A percentile compares a stretch with the other conserved stretches of the same genome.
These are phyloP conservation scores for Xenentodon cancila DNA, from an alignment of 2,797 vertebrate genomes.

Conservation along the genomic window DNA sequence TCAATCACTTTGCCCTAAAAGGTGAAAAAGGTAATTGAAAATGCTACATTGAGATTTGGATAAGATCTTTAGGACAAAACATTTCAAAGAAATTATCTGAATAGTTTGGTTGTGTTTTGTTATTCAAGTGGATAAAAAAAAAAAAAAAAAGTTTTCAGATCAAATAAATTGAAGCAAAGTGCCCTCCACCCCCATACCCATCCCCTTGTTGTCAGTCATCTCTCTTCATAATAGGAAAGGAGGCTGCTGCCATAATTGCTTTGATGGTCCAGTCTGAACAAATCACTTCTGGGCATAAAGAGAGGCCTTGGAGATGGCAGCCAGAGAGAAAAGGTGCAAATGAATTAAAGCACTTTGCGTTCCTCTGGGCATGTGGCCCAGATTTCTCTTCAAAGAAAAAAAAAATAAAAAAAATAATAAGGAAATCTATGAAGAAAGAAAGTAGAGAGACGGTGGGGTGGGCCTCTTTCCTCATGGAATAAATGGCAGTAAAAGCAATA, in stretches of 20 bases:
- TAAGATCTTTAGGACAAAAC: slow-evolving; percentile 47
- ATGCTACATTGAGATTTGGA: slow-evolving; percentile 33
- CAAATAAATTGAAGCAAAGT: slow-evolving; percentile 81
- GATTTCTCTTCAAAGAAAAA: slow-evolving; percentile 87
- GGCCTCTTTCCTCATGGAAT: slow-evolving; percentile 76
- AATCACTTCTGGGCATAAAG: slow-evolving; percentile 99
- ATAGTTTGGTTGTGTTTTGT: slow-evolving; percentile 72
- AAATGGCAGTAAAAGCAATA: slow-evolving; percentile 89
- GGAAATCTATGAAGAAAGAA: slow-evolving; percentile 70
- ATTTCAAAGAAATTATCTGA: slow-evolving; percentile 54
- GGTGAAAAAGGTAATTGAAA: slow-evolving; percentile 66
- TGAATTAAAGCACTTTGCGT: slow-evolving; percentile 97
- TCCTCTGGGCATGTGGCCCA: slow-evolving; percentile 99
- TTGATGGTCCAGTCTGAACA: slow-evolving; percentile 98
- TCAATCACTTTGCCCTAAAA: slow-evolving; percentile 42
- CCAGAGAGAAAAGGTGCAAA: slow-evolving; percentile 98
- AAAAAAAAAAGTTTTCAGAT: slow-evolving; percentile 73
- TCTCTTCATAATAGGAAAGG: slow-evolving; percentile 93
- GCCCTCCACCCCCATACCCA: slow-evolving; percentile 72
- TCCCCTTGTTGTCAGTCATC: slow-evolving; percentile 94
- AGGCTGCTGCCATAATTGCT: slow-evolving; percentile 97
- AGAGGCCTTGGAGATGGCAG: slow-evolving; percentile 94
- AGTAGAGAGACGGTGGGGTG: slow-evolving; percentile 65
- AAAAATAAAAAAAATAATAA: slow-evolving; percentile 69
- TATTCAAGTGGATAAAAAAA: slow-evolving; percentile 64